Conservation (phyloP, 1,140 invertebrate species). For the Drosophila seguyi region DNA sequence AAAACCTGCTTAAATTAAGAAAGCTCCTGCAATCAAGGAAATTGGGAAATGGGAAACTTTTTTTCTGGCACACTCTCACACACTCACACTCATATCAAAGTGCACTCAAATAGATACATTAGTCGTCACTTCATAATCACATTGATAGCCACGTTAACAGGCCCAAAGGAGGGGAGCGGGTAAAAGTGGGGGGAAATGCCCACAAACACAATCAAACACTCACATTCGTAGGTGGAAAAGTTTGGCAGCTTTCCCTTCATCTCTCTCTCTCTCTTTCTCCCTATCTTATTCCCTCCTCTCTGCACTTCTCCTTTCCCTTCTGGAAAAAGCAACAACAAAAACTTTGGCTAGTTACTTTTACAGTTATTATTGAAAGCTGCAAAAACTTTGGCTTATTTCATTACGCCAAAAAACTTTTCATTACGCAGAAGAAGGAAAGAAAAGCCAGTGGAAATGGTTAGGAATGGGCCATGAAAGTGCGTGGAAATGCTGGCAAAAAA, state of each 20-base stretch:
- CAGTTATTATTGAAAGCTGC: constrained; percentile 82
- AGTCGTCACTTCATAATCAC: constrained; percentile 71
- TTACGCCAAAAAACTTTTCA: constrained; percentile 79
- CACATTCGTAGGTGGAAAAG: constrained; percentile 34
- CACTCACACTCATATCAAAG: neutral
- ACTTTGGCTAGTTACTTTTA: constrained; percentile 80
- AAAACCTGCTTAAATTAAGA: too few species aligned
- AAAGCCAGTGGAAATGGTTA: neutral
- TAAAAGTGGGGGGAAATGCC: constrained; percentile 8
- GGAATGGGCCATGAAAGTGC: constrained; percentile 14
- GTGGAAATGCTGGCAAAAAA: constrained; percentile 30
- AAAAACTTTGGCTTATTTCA: constrained; percentile 82
- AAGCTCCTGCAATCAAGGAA: neutral
- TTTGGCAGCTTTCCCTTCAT: constrained; percentile 18
- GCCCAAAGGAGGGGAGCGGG: neutral
- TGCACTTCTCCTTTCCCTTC: constrained; percentile 5
- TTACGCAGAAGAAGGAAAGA: constrained; percentile 42
- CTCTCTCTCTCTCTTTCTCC: neutral
- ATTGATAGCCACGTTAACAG: constrained; percentile 54
- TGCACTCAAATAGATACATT: constrained; percentile 56
- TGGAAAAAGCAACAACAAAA: constrained; percentile 34
- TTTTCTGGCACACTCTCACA: neutral
- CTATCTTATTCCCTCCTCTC: neutral
- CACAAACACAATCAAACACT: constrained; percentile 1
- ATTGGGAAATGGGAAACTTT: neutral